These are phyloP conservation scores for Caenorhabditis parvicauda DNA, from an alignment of 2,888 invertebrate species.

Conservation along the genomic window DNA sequence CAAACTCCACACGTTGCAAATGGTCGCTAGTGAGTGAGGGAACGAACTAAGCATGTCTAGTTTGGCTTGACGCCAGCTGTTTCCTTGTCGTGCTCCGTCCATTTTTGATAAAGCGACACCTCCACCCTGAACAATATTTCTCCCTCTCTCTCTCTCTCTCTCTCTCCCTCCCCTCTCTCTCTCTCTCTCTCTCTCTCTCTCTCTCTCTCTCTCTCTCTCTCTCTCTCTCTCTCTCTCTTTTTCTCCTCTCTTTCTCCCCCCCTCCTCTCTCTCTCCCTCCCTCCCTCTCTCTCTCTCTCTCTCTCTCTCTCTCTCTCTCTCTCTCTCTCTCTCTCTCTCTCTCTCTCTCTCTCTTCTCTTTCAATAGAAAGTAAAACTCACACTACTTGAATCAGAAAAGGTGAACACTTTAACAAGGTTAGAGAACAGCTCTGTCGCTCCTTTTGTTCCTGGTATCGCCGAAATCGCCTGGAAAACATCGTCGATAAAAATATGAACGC, in stretches of 20 bases:
- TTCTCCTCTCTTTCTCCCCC: too few species aligned
- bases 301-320: too few species aligned
- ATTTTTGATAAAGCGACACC: slow-evolving; percentile 24
- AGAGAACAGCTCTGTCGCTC: slow-evolving; percentile 74
- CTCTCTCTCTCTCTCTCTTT: too few species aligned
- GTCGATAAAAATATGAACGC: too few species aligned
- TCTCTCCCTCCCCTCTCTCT: too few species aligned
- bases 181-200: not conserved
- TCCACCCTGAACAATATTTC: slow-evolving; percentile 5
- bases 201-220: too few species aligned
- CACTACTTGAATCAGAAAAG: slow-evolving; percentile 53
- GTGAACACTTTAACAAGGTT: slow-evolving; percentile 80
- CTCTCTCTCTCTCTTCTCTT: too few species aligned
- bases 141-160: too few species aligned
- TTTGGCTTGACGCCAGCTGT: slow-evolving; percentile 68
- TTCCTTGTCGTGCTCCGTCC: slow-evolving; percentile 25
- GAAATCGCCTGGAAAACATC: slow-evolving; percentile 48
- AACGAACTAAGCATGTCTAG: slow-evolving; percentile 77
- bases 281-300: too few species aligned
- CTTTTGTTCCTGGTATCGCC: slow-evolving; percentile 54
- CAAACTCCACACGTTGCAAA: slow-evolving; percentile 77
- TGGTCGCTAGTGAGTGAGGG: slow-evolving; percentile 78
- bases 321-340: too few species aligned
- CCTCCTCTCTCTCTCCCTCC: too few species aligned
- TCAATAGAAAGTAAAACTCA: not conserved